Base-by-base conservation (phyloP, 2,113 vertebrate species). In the Chaetorhynchus papuensis region DNA sequence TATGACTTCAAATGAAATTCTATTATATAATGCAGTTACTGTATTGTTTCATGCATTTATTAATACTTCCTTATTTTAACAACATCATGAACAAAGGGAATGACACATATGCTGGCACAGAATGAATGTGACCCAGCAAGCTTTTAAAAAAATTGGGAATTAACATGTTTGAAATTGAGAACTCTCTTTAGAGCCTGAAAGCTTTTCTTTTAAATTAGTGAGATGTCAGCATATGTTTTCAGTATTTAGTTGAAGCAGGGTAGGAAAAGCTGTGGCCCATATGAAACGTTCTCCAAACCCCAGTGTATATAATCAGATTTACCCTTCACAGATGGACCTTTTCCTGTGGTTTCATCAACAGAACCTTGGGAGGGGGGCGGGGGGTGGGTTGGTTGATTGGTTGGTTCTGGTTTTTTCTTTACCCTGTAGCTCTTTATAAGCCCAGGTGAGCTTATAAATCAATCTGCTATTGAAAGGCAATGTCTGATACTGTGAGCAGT, bases 351-450 rank as follows among this genome's bases (percentile, higher is more conserved):
- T 80, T 80, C 14, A 57, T 33, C 6, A 64, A n/a, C 11, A 59
- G 28, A 59, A 60, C 8, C 10, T 27, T 31, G 11, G 1, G 0
- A 0, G 0, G 1, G 9, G 39, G 39, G 39, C 9, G 39, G 39
- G 11, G 39, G n/a, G n/a, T n/a, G n/a, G n/a, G n/a, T 76, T 19
- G 3, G 10, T 27, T n/a, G 14, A 7, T 65, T 50, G 9, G 2
- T 68, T 22, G 5, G 2, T 63, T 50, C 24, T 53, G 39, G 0
- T 30, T 39, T 41, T 76, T 41, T 41, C 4, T 89, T 80, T 89
- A 26, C 7, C 7, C 11, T 75, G 8, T 59, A 60, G 41, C 22
- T 64, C 49, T 65, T 65, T 23, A 10, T 72, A 65, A 91, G 7
- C 35, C 21, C 18, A 56, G 30, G 13, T 50, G 44, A 85, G 3